Evolutionary conservation across 2,113 vertebrate genomes (phyloP).

Genomic region (Microcebus murinus): DNA sequence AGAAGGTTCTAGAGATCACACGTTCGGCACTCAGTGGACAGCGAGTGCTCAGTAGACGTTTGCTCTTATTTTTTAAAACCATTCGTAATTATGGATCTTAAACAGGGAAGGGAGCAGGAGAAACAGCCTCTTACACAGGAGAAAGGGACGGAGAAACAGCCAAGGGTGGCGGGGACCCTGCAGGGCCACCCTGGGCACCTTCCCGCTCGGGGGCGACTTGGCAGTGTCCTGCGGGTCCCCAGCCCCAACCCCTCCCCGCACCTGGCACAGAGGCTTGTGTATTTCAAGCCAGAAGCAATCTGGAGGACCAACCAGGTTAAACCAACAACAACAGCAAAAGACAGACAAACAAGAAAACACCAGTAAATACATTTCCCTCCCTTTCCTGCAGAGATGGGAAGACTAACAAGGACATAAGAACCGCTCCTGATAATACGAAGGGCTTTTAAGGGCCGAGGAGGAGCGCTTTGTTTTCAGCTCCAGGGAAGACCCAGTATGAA

Average conservation of each 20-base stretch:
- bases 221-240: background rate
- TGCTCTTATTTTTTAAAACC: background rate
- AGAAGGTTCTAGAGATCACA: background rate
- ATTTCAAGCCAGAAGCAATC: background rate
- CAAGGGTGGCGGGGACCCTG: background rate
- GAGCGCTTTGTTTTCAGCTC: slow-evolving; percentile 52
- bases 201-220: rapidly evolving
- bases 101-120: background rate
- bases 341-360: background rate
- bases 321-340: background rate
- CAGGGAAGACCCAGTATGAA: background rate
- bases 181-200: background rate
- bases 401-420: background rate
- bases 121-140: too few relatives aligned
- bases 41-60: background rate
- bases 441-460: background rate
- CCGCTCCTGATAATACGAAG: background rate
- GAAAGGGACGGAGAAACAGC: background rate
- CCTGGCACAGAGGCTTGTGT: background rate
- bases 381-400: background rate
- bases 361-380: slow-evolving; percentile 25
- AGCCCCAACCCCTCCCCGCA: too few relatives aligned
- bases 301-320: background rate
- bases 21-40: background rate
- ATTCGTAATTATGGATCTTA: background rate